Conservation (phyloP, 2,113 vertebrate species). For the Aldabrachelys gigantea region DNA sequence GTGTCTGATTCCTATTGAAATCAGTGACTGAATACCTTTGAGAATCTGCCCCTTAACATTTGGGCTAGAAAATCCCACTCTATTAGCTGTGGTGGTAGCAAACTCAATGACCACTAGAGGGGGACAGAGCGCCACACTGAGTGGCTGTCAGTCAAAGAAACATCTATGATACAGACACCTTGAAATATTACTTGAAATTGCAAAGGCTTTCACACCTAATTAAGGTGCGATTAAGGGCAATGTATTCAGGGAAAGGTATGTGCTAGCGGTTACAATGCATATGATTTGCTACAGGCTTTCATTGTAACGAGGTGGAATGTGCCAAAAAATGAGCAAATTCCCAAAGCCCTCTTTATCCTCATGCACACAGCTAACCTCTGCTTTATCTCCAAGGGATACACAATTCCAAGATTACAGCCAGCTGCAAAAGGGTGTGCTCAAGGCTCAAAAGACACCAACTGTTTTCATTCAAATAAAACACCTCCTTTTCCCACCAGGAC, state of each 20-base stretch:
- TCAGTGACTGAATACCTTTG: too few species aligned
- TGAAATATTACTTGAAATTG: conserved; percentile 9
- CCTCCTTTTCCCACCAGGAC: not conserved
- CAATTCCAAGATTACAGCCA: not conserved
- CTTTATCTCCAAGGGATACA: not conserved
- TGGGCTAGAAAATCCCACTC: not conserved
- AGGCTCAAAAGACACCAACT: not conserved
- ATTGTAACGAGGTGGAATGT: not conserved
- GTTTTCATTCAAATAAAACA: not conserved
- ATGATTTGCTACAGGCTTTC: not conserved
- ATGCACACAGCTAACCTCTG: not conserved
- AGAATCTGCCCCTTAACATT: not conserved
- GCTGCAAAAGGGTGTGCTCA: not conserved
- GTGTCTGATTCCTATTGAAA: too few species aligned
- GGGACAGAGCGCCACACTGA: not conserved
- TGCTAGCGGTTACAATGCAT: not conserved
- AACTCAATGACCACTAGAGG: not conserved
- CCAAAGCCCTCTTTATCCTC: not conserved
- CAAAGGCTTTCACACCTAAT: conserved; percentile 53
- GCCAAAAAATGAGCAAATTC: conserved; percentile 24
- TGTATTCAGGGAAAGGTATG: not conserved
- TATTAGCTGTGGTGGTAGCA: not conserved
- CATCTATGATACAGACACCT: not conserved
- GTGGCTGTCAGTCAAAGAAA: not conserved
- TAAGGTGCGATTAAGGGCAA: conserved; percentile 7